Percentiles rank a stretch among this genome's conserved stretches.
phyloP scores from a whole-genome alignment of 2,113 vertebrate species.

The Choloepus hoffmanni region DNA sequence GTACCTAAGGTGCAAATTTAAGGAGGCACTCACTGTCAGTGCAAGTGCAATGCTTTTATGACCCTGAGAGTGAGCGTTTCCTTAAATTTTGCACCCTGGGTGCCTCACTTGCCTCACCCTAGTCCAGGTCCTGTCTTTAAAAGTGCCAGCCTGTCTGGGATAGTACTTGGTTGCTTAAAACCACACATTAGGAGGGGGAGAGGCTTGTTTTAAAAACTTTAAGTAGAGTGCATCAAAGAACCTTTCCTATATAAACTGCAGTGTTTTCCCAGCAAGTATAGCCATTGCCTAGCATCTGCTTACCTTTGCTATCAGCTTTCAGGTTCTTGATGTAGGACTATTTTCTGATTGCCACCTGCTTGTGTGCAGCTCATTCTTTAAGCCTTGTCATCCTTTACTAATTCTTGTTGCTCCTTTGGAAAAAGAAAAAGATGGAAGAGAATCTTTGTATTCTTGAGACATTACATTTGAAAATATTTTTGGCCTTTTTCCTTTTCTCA shows the following conservation, averaged over 20 bases:
- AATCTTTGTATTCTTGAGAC: slow-evolving; percentile 14
- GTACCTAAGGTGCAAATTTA: background rate
- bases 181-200: background rate
- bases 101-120: background rate
- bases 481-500: background rate
- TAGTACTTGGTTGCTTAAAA: background rate
- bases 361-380: slow-evolving; percentile 14
- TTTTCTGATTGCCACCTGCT: slow-evolving; percentile 56
- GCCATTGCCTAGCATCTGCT: slow-evolving; percentile 39
- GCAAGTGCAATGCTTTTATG: background rate
- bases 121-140: background rate
- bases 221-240: background rate
- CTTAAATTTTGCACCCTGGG: background rate
- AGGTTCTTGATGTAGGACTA: background rate
- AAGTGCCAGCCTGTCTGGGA: background rate
- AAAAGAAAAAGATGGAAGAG: slow-evolving; percentile 3
- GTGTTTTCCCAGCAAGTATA: slow-evolving; percentile 9
- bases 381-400: slow-evolving; percentile 48
- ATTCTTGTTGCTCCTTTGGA: slow-evolving; percentile 9
- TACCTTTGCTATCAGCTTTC: slow-evolving; percentile 52
- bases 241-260: background rate
- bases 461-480: slow-evolving; percentile 6
- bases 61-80: background rate
- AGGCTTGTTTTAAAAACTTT: slow-evolving; percentile 20
- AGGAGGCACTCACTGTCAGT: background rate